Evolutionary conservation across 2,888 invertebrate genomes (phyloP), one percentile per base, ranked within the genome.

Genomic region (Cheiracanthium punctorium): DNA sequence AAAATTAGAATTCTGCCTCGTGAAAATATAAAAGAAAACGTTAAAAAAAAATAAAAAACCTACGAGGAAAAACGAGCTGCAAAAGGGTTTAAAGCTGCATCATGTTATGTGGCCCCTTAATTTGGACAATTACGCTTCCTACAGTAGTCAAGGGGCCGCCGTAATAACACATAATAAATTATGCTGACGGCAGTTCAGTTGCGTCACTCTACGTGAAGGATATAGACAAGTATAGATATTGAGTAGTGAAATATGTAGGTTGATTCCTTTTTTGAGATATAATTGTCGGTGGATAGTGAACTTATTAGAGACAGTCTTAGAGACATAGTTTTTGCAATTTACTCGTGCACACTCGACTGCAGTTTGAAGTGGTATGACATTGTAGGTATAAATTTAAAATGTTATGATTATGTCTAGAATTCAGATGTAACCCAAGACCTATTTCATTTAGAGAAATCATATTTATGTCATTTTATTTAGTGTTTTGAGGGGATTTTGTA

Each of bases 161-260:
- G 67, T 81, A 81, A 81, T 81, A 69, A 81, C 80, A 81, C 80
- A 73, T 81, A 73, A 81, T 81, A 81, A 81, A 81, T 81, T 81
- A 74, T 74, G 80, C 80, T 81, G 74, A 67, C 73, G 73, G 80
- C 72, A 17, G n/a, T 17, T 72, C 67, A 28, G 65, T 69, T 73
- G 67, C 73, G 73, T 74, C 80, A 80, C 52, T 32, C 67, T 20
- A 29, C 32, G 20, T 41, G n/a, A 7, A 28, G 17, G 14, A 28
- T 0, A 10, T 32, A 67, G 64, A 73, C 48, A 17, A 8, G 52
- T 30, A 24, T 0, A 58, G 24, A 58, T 24, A 58, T 58, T 58
- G 58, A 48, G 48, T 2, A 7, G 2, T 17, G 2, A 10, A 17
- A 17, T 5, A 17, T 48, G 17, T 17, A 48, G 48, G 48, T 48